These are phyloP conservation scores for Lagorchestes hirsutus DNA, from an alignment of 2,797 vertebrate species.

Conservation along the genomic window DNA sequence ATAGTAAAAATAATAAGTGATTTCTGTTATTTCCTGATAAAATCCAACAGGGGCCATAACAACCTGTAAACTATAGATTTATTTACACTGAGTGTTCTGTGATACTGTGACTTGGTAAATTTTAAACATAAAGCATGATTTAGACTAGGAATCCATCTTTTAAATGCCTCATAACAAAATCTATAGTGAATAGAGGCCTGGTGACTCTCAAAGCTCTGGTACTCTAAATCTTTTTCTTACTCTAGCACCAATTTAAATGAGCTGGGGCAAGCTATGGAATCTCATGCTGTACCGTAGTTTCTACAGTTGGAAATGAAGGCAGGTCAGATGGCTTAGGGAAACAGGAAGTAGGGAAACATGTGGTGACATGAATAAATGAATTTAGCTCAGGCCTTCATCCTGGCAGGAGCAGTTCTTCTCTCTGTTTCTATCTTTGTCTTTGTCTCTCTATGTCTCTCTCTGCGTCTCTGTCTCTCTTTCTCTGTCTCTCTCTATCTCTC, in stretches of 20 bases:
- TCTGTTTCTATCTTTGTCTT: neutral
- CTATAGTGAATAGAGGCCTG: neutral
- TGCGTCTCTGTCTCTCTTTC: no score
- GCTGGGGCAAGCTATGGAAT: neutral
- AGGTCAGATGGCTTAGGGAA: neutral
- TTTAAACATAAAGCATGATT: conserved; percentile 28
- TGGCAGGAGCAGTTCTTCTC: neutral
- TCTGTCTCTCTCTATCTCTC: no score
- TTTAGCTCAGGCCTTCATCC: neutral
- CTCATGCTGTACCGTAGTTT: conserved; percentile 5
- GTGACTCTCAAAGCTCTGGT: neutral
- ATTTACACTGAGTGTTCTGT: neutral
- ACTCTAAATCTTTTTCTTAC: neutral
- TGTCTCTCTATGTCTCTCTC: no score
- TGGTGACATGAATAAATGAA: neutral
- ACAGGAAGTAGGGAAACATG: neutral
- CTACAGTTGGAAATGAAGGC: conserved; percentile 27
- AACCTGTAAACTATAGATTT: neutral
- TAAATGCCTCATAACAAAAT: neutral
- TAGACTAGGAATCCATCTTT: conserved; percentile 32
- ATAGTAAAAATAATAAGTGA: conserved; percentile 37
- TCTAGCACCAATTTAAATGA: neutral
- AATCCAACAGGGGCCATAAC: neutral
- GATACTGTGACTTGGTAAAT: neutral
- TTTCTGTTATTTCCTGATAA: conserved; percentile 30